Evolutionary conservation across 2,113 vertebrate species (phyloP).

Genomic region (Rousettus leschenaultii): DNA sequence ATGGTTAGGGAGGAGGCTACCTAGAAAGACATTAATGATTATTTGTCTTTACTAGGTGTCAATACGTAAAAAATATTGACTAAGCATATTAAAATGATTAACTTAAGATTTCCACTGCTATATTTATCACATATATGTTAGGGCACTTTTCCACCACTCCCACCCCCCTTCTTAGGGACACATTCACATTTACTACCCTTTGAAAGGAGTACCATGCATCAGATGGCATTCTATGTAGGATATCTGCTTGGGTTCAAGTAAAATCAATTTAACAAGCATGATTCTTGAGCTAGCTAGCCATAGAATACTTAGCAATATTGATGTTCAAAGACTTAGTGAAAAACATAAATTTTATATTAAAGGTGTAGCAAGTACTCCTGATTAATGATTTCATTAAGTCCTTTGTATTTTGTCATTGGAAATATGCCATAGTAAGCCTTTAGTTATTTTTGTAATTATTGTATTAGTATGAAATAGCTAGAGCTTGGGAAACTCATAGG

Average conservation of each 20-base stretch:
- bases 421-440: background rate
- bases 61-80: background rate
- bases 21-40: background rate
- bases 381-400: background rate
- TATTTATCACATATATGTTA: background rate
- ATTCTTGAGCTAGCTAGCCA: background rate
- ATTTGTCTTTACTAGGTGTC: background rate
- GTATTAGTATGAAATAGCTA: background rate
- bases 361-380: background rate
- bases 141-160: background rate
- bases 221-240: background rate
- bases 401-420: background rate
- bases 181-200: background rate
- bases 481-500: background rate
- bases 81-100: background rate
- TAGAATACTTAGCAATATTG: background rate
- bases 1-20: background rate
- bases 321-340: background rate
- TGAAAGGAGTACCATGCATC: background rate
- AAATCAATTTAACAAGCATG: background rate
- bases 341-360: background rate
- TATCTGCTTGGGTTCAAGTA: background rate
- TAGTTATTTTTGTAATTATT: background rate
- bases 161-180: background rate
- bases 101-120: background rate